Evolutionary conservation across 2,797 vertebrate genomes (phyloP).

Genomic region (Leucoraja ocellata): DNA sequence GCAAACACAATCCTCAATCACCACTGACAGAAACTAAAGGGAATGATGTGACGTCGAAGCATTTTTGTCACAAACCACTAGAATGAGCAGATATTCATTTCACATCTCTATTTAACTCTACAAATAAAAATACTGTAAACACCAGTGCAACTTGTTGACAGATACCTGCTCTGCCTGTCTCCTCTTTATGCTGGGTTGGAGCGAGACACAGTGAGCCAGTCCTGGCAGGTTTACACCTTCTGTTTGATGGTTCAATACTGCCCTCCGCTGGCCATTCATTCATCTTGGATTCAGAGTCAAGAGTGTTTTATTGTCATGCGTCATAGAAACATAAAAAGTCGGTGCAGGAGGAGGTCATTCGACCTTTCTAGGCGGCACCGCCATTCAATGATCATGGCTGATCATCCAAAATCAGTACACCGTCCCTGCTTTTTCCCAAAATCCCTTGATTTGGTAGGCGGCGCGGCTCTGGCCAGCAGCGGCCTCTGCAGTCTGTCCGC

Average conservation of each 20-base stretch:
- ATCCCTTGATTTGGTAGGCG: too few relatives aligned
- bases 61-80: background rate
- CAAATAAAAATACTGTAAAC: slow-evolving; percentile 29
- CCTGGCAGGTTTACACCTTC: background rate
- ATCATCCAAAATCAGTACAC: too few relatives aligned
- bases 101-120: slow-evolving; percentile 11
- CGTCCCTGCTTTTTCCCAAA: too few relatives aligned
- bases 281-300: background rate
- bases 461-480: too few relatives aligned
- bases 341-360: too few relatives aligned
- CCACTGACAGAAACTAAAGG: background rate
- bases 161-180: background rate
- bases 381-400: too few relatives aligned
- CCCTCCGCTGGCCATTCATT: background rate
- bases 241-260: background rate
- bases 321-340: too few relatives aligned
- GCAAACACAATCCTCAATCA: background rate
- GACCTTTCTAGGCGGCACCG: too few relatives aligned
- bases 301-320: too few relatives aligned
- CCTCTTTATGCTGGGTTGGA: background rate
- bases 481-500: too few relatives aligned
- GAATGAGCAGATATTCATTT: slow-evolving; percentile 25
- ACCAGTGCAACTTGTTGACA: slow-evolving; percentile 6
- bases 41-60: background rate
- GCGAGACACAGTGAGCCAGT: background rate